These are phyloP conservation scores for Drosophila lacteicornis DNA, from an alignment of 1,140 invertebrate genomes.

Conservation along the genomic window DNA sequence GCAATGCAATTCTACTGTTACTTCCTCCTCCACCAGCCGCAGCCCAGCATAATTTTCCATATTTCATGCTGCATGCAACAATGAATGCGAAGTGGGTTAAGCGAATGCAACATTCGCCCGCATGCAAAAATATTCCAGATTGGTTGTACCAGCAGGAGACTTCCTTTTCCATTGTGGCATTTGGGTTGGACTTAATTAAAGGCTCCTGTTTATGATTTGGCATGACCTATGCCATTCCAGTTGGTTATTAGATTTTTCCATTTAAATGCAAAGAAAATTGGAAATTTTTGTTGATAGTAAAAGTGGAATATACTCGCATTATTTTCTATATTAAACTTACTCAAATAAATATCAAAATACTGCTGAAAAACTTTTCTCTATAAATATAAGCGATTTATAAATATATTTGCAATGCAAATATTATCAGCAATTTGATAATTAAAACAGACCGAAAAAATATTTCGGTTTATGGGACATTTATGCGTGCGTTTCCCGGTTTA, in stretches of 20 bases:
- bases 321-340: background rate
- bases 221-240: background rate
- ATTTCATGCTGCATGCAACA: slow-evolving; percentile 76
- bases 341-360: too few relatives aligned
- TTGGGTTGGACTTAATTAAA: slow-evolving; percentile 25
- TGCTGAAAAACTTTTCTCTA: too few relatives aligned
- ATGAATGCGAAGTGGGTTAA: slow-evolving; percentile 70
- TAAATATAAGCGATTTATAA: too few relatives aligned
- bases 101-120: slow-evolving; percentile 57
- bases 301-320: background rate
- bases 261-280: background rate
- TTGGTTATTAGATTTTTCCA: background rate
- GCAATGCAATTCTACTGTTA: slow-evolving; percentile 34
- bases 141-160: slow-evolving; percentile 25
- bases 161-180: slow-evolving; percentile 17
- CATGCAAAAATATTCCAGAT: slow-evolving; percentile 55
- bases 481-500: background rate
- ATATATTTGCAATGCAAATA: background rate
- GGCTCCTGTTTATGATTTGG: slow-evolving; percentile 11
- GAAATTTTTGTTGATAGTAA: background rate
- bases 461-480: slow-evolving; percentile 1
- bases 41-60: slow-evolving; percentile 69
- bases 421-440: background rate
- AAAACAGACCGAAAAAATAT: background rate
- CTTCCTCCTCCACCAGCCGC: slow-evolving; percentile 22